Percentiles rank a stretch among this genome's conserved stretches.
Evolutionary conservation across 2,797 vertebrate genomes (phyloP).

Genomic region (Myioborus miniatus): DNA sequence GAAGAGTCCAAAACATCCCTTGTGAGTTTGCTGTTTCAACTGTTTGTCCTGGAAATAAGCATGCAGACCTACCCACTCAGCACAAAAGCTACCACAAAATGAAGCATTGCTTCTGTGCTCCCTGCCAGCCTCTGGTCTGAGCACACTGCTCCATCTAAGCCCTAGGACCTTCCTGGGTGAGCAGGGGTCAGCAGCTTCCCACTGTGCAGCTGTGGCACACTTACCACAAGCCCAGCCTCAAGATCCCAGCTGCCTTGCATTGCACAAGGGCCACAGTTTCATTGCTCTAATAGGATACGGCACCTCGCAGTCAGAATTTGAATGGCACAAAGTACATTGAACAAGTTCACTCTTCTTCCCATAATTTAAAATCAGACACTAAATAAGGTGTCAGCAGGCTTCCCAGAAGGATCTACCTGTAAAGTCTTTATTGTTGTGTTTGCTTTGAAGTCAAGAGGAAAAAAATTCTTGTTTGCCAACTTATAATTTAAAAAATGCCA

Average conservation of each 20-base stretch:
- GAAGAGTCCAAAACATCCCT: not conserved
- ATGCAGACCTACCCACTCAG: not conserved
- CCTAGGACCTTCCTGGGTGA: not conserved
- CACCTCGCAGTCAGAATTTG: not conserved
- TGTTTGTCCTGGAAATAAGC: not conserved
- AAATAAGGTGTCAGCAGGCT: constrained; percentile 50
- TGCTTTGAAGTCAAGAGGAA: constrained; percentile 50
- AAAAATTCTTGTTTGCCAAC: constrained; percentile 34
- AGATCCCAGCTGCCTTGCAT: not conserved
- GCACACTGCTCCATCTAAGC: not conserved
- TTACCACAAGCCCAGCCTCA: not conserved
- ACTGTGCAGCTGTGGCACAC: not conserved
- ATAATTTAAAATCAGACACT: constrained; percentile 41
- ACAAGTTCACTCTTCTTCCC: not conserved
- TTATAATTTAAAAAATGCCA: constrained; percentile 53
- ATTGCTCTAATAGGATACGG: not conserved
- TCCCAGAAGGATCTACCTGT: constrained; percentile 24
- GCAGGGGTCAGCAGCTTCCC: not conserved
- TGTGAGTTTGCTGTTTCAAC: not conserved
- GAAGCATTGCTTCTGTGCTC: not conserved
- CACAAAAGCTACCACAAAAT: not conserved
- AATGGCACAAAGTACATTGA: not conserved
- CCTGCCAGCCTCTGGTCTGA: not conserved
- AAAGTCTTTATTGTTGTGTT: constrained; percentile 31
- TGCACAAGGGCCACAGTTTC: not conserved